Percentiles rank a stretch among this genome's conserved stretches.
Conservation (phyloP, 2,113 vertebrate genomes). For the Nycticryphes semicollaris region DNA sequence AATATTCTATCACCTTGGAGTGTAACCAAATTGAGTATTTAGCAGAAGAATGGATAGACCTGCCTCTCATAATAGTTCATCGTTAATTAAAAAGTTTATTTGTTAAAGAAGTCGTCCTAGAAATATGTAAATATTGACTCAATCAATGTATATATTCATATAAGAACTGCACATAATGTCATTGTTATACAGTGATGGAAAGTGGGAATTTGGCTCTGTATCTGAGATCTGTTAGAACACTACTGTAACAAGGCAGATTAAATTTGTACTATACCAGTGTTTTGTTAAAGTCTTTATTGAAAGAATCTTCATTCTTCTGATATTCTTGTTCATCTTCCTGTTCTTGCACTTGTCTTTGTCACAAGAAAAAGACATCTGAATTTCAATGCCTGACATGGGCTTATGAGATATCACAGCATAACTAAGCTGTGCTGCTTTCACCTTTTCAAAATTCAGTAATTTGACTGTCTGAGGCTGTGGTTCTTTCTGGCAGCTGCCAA, state of each 20-base stretch:
- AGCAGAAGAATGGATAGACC: neutral
- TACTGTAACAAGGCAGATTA: neutral
- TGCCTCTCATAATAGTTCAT: neutral
- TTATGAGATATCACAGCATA: neutral
- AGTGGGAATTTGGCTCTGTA: neutral
- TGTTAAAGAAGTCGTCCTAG: neutral
- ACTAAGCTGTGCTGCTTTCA: neutral
- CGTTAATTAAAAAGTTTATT: neutral
- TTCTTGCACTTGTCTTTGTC: neutral
- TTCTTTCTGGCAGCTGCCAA: slow-evolving; percentile 5
- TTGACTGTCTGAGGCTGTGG: neutral
- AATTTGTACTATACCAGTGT: neutral
- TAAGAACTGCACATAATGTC: neutral
- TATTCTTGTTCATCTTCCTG: neutral
- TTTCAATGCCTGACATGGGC: neutral
- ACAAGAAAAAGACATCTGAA: neutral
- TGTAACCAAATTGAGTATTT: neutral
- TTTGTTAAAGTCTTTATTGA: neutral
- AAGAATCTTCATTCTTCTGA: neutral
- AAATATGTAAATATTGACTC: neutral
- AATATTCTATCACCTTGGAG: neutral
- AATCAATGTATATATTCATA: neutral
- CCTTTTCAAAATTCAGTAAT: slow-evolving; percentile 47
- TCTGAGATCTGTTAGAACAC: neutral
- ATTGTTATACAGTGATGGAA: neutral